A percentile compares a stretch with the other conserved stretches of the same genome.
Evolutionary conservation across 2,888 invertebrate species (phyloP).

Genomic region (Cataglyphis cursor): DNA sequence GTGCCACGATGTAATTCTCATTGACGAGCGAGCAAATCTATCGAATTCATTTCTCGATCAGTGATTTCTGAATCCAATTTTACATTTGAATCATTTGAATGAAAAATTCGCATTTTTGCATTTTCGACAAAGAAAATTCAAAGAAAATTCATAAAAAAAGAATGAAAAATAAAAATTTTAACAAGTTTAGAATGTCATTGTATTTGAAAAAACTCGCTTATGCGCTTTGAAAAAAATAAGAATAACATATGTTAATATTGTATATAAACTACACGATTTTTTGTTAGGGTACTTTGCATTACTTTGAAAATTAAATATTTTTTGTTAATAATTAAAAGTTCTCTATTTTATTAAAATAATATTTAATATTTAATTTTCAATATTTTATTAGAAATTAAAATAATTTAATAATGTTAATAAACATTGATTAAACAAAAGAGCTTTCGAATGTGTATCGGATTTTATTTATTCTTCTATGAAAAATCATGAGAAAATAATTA

Average conservation of each 20-base stretch:
- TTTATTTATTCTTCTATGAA: not conserved
- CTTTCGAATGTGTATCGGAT: not conserved
- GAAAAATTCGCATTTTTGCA: constrained; percentile 14
- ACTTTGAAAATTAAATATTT: not conserved
- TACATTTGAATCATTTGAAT: not conserved
- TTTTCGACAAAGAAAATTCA: not conserved
- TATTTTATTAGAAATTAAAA: not conserved
- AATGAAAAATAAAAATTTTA: not conserved
- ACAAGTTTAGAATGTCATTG: not conserved
- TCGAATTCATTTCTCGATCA: constrained; percentile 36
- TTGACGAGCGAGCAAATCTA: constrained; percentile 41
- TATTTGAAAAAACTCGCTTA: not conserved
- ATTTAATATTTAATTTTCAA: not conserved
- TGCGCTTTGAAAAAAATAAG: not conserved
- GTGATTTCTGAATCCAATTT: constrained; percentile 9
- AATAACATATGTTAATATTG: not conserved
- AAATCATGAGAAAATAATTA: not conserved
- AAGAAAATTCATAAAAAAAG: not conserved
- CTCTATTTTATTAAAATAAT: not conserved
- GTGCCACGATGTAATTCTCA: constrained; percentile 43
- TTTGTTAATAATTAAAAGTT: constrained; percentile 1
- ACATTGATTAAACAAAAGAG: not conserved
- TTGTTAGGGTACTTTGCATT: too few relatives aligned
- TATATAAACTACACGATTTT: not conserved
- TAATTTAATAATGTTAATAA: not conserved